Evolutionary conservation across 2,797 vertebrate species (phyloP).

Genomic region (Crenichthys baileyi): DNA sequence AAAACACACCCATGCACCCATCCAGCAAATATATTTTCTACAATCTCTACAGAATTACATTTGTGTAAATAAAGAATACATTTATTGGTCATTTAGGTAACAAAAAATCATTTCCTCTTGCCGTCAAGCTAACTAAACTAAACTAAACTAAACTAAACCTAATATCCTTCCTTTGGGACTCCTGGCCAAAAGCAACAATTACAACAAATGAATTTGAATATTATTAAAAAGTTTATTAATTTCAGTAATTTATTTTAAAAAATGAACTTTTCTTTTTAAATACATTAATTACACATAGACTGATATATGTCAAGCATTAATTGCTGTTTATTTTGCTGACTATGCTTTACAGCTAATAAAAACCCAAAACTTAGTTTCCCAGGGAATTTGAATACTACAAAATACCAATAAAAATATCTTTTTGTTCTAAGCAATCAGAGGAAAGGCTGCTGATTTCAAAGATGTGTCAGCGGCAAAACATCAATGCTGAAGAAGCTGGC

Average conservation of each 20-base stretch:
- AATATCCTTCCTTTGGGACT: not conserved
- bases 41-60: not conserved
- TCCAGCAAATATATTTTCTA: not conserved
- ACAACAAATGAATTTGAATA: not conserved
- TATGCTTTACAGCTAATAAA: not conserved
- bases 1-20: constrained; percentile 58
- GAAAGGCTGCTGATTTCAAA: no score
- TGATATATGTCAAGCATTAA: not conserved
- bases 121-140: not conserved
- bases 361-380: not conserved
- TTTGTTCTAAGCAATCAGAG: no score
- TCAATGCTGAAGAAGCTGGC: no score
- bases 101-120: not conserved
- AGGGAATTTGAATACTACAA: no score
- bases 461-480: no score
- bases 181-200: not conserved
- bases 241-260: not conserved
- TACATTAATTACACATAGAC: not conserved
- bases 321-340: not conserved
- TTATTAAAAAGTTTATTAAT: not conserved
- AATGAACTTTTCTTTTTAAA: not conserved
- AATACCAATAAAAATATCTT: no score
- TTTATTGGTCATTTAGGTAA: not conserved
- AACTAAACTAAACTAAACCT: no score
- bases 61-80: not conserved